Percentiles rank a stretch among this genome's conserved stretches.
These are phyloP conservation scores for Halotydeus destructor DNA, from an alignment of 1,140 invertebrate genomes.

Conservation along the genomic window DNA sequence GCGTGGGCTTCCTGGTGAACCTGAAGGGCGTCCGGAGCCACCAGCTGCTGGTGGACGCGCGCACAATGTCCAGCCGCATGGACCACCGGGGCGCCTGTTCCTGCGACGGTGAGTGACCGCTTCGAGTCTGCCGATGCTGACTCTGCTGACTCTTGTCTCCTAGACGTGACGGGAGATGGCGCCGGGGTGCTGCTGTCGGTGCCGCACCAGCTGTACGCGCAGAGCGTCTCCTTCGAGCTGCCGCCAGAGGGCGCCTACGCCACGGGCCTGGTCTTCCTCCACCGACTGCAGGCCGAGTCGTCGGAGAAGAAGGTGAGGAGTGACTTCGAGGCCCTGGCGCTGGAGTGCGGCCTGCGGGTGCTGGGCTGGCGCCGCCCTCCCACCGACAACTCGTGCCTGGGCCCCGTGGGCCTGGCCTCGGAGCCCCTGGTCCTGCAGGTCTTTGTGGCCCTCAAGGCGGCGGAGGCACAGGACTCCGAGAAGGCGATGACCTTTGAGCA, in stretches of 20 bases:
- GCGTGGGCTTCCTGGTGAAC: constrained; percentile 93
- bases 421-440: constrained; percentile 92
- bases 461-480: constrained; percentile 29
- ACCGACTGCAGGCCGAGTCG: constrained; percentile 53
- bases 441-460: constrained; percentile 37
- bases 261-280: constrained; percentile 84
- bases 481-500: too few relatives aligned
- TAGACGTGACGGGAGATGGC: constrained; percentile 75
- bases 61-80: constrained; percentile 82
- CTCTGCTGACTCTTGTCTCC: constrained; percentile 1
- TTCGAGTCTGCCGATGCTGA: constrained; percentile 34
- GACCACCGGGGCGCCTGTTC: constrained; percentile 94
- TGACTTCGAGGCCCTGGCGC: constrained; percentile 58
- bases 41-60: constrained; percentile 82
- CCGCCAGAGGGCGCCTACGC: constrained; percentile 74
- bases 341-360: constrained; percentile 52
- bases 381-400: constrained; percentile 58
- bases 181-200: constrained; percentile 89
- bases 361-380: constrained; percentile 80
- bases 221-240: constrained; percentile 59
- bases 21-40: constrained; percentile 82
- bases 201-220: constrained; percentile 72
- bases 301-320: too few relatives aligned
- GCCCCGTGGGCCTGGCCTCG: constrained; percentile 66
- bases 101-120: constrained; percentile 96